A percentile compares a stretch with the other conserved stretches of the same genome.
These are phyloP conservation scores for Falco novaeseelandiae DNA, from an alignment of 2,797 vertebrate genomes.

Conservation along the genomic window DNA sequence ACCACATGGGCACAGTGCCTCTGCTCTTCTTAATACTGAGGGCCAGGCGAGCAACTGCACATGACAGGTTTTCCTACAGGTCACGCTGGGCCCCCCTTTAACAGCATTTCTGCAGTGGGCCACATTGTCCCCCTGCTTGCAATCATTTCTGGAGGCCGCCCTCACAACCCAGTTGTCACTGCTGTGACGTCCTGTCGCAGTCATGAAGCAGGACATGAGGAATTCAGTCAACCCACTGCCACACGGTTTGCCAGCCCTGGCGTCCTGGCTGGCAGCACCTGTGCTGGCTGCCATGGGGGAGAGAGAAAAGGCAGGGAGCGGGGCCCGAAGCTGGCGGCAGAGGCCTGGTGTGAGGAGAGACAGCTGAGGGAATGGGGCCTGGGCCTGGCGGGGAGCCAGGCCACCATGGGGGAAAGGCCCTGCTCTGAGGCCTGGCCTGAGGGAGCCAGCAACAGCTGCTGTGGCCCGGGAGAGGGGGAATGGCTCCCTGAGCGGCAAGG, in stretches of 20 bases:
- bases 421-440: background rate
- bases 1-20: rapidly evolving
- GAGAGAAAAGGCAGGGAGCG: background rate
- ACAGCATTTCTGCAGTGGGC: background rate
- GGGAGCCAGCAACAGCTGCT: background rate
- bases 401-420: background rate
- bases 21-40: background rate
- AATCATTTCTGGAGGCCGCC: background rate
- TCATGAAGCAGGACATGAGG: background rate
- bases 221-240: rapidly evolving
- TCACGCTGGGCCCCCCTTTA: background rate
- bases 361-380: background rate
- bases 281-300: too few species aligned
- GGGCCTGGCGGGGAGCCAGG: too few species aligned
- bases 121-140: rapidly evolving
- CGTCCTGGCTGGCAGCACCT: rapidly evolving
- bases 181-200: background rate
- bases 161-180: background rate
- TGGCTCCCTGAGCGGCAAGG: rapidly evolving
- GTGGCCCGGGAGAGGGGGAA: rapidly evolving
- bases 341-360: rapidly evolving
- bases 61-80: background rate
- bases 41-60: rapidly evolving
- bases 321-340: background rate
- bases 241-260: rapidly evolving